These are phyloP conservation scores for Hydrochoerus hydrochaeris DNA, from an alignment of 2,113 vertebrate species.

Conservation along the genomic window DNA sequence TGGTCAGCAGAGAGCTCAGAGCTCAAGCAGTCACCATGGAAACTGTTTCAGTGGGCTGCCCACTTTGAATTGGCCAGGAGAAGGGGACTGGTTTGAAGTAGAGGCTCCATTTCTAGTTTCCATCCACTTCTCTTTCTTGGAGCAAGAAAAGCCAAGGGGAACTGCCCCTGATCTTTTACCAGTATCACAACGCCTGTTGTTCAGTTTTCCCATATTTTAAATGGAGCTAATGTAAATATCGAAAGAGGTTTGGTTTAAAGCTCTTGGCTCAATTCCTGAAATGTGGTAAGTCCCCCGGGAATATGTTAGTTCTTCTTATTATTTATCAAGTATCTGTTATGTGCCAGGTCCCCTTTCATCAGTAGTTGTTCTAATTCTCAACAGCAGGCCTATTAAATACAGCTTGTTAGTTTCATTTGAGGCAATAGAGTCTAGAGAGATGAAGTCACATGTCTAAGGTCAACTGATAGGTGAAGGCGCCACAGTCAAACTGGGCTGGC, in stretches of 20 bases:
- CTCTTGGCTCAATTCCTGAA: not conserved
- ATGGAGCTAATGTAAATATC: not conserved
- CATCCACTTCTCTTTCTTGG: not conserved
- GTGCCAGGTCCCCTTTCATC: not conserved
- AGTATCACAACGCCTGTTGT: not conserved
- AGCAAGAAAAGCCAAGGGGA: not conserved
- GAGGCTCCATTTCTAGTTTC: not conserved
- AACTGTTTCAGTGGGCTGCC: not conserved
- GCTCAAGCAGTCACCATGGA: not conserved
- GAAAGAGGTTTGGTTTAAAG: not conserved
- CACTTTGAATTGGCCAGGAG: not conserved
- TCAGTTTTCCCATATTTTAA: not conserved
- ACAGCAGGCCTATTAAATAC: not conserved
- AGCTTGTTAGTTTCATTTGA: not conserved
- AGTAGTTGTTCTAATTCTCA: not conserved
- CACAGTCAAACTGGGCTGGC: not conserved
- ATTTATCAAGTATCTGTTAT: not conserved
- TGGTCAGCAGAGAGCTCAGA: not conserved
- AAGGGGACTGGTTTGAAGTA: not conserved
- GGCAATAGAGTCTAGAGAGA: not conserved
- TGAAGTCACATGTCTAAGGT: not conserved
- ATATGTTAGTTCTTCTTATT: not conserved
- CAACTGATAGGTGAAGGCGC: not conserved
- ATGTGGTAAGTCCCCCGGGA: not conserved
- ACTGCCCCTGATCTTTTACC: not conserved